A percentile compares a stretch with the other conserved stretches of the same genome.
Conservation (phyloP, 2,888 invertebrate species). For the Philereme vetulata region DNA sequence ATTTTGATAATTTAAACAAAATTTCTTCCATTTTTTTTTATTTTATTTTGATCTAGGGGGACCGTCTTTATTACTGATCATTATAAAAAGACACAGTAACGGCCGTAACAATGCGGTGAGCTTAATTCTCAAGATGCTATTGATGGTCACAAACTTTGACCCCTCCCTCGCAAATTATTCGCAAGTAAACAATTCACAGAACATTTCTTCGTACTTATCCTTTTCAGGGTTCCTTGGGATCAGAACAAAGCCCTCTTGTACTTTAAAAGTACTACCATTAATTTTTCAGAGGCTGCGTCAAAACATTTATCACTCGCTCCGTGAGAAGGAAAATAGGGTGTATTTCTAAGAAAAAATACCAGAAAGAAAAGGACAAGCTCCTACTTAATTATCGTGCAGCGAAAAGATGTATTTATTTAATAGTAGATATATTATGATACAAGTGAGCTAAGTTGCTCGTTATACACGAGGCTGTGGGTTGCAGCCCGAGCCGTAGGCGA, state of each 20-base stretch:
- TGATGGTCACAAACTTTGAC: no score
- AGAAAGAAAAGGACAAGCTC: slow-evolving; percentile 19
- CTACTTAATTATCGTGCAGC: slow-evolving; percentile 22
- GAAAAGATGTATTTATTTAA: slow-evolving; percentile 1
- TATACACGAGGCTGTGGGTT: no score
- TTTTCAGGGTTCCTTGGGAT: slow-evolving; percentile 21
- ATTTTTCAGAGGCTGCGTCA: slow-evolving; percentile 28
- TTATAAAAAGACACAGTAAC: no score
- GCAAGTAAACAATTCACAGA: slow-evolving; percentile 13
- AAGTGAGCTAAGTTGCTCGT: no score
- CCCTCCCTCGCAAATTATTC: slow-evolving; percentile 1
- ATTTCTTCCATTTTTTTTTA: no score
- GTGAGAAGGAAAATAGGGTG: slow-evolving; percentile 26
- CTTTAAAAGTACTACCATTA: slow-evolving; percentile 13
- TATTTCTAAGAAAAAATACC: slow-evolving; percentile 27
- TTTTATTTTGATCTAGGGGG: no score
- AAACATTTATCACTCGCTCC: slow-evolving; percentile 33
- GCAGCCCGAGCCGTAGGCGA: no score
- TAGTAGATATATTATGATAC: no score
- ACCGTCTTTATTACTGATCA: no score
- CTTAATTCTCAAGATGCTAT: no score
- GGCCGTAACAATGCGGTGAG: no score
- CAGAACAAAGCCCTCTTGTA: slow-evolving; percentile 18
- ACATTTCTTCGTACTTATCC: slow-evolving; percentile 10
- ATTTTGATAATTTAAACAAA: no score